phyloP scores from a whole-genome alignment of 1,140 invertebrate species.

The Polypedilum vanderplanki region DNA sequence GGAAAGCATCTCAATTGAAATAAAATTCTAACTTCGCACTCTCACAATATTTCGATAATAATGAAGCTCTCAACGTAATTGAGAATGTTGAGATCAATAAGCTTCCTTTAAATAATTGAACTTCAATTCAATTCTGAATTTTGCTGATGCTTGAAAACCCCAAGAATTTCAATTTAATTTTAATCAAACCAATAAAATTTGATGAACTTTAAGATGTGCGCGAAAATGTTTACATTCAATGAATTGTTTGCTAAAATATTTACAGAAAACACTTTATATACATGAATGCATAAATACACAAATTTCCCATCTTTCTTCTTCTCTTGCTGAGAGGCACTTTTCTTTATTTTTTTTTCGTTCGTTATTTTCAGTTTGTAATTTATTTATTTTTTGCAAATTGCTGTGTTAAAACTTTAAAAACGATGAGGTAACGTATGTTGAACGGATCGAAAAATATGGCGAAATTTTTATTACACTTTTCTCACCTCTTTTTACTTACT shows the following conservation, averaged over 20 bases:
- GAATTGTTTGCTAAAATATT: slow-evolving; percentile 14
- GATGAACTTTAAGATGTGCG: not conserved
- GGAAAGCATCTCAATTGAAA: too few relatives aligned
- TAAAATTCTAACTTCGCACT: too few relatives aligned
- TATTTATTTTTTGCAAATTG: too few relatives aligned
- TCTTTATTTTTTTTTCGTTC: not conserved
- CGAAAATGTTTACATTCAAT: not conserved
- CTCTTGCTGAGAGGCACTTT: not conserved
- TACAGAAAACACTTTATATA: slow-evolving; percentile 9
- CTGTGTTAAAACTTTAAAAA: not conserved
- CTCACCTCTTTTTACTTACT: not conserved
- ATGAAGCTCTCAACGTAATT: too few relatives aligned
- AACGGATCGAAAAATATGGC: not conserved
- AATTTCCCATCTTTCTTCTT: not conserved
- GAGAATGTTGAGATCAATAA: too few relatives aligned
- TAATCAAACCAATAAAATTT: too few relatives aligned
- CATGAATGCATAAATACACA: not conserved
- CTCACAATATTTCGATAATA: too few relatives aligned
- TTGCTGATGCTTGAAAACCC: too few relatives aligned
- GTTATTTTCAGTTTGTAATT: not conserved
- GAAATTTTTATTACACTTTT: slow-evolving; percentile 14
- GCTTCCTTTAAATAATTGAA: too few relatives aligned
- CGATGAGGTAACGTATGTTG: slow-evolving; percentile 15
- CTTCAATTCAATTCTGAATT: too few relatives aligned
- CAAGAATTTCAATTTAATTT: too few relatives aligned